A percentile compares a stretch with the other conserved stretches of the same genome.
Conservation (phyloP, 2,113 vertebrate species). For the Todiramphus saurophagus region DNA sequence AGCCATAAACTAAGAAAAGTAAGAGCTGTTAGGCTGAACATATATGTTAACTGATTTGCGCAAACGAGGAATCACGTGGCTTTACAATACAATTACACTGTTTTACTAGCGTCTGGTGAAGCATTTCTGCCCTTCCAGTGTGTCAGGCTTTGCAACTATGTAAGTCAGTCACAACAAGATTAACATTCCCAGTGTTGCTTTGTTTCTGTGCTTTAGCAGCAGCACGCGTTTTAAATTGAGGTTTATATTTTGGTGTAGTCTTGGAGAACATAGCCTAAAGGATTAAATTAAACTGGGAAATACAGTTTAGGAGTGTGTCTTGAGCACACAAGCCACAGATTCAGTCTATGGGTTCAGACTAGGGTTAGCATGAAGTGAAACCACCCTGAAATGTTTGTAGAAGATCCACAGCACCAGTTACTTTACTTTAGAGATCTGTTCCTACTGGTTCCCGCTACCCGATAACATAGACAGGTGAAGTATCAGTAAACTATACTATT, state of each 20-base stretch:
- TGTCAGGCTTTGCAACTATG: neutral
- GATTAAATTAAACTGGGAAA: neutral
- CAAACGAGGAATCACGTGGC: neutral
- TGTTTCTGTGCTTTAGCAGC: neutral
- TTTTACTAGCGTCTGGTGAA: neutral
- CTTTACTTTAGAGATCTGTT: neutral
- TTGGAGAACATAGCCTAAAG: neutral
- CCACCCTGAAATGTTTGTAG: neutral
- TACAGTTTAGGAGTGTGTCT: neutral
- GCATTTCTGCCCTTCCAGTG: neutral
- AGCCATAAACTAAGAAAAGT: neutral
- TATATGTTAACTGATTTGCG: neutral
- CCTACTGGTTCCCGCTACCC: neutral
- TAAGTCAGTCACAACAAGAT: neutral
- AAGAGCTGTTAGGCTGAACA: neutral
- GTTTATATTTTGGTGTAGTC: neutral
- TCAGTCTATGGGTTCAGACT: neutral
- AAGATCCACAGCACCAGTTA: neutral
- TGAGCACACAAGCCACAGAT: neutral
- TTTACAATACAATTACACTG: neutral
- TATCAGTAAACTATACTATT: neutral
- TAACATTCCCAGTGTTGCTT: neutral
- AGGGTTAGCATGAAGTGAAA: neutral
- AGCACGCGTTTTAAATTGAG: neutral
- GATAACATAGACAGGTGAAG: neutral